A percentile compares a stretch with the other conserved stretches of the same genome.
Conservation (phyloP, 2,113 vertebrate genomes). For the Circaetus cinerascens region DNA sequence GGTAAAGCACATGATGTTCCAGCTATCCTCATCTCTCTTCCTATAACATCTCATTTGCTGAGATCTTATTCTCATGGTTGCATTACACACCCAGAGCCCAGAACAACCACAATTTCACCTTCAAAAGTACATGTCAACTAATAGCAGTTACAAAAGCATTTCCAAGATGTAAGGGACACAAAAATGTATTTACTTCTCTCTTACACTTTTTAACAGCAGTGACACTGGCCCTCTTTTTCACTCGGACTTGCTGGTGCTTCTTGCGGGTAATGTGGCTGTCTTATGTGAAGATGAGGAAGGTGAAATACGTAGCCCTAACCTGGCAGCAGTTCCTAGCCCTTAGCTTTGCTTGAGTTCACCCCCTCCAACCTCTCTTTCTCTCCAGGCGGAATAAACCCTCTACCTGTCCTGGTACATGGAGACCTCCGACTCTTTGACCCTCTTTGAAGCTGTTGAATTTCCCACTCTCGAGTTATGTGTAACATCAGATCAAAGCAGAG, state of each 20-base stretch:
- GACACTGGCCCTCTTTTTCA: neutral
- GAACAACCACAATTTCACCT: neutral
- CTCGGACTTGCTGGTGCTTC: neutral
- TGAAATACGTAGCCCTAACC: neutral
- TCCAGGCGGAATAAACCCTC: neutral
- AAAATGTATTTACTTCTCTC: neutral
- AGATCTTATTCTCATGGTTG: neutral
- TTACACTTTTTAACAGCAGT: neutral
- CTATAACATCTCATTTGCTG: slow-evolving; percentile 30
- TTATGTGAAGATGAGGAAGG: neutral
- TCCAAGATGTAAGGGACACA: neutral
- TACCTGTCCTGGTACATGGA: neutral
- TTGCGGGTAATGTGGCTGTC: rapidly evolving
- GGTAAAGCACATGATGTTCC: slow-evolving; percentile 42
- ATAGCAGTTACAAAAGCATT: neutral
- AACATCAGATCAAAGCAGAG: slow-evolving; percentile 29
- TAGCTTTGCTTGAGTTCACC: neutral
- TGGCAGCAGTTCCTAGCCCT: neutral
- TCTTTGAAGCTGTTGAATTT: slow-evolving; percentile 17
- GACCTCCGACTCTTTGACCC: neutral
- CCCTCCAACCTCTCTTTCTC: neutral
- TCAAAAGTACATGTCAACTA: neutral
- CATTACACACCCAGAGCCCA: neutral
- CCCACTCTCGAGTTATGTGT: neutral
- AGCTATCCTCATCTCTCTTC: neutral